These are phyloP conservation scores for Sebastes hubbsi DNA, from an alignment of 2,797 vertebrate species.

Conservation along the genomic window DNA sequence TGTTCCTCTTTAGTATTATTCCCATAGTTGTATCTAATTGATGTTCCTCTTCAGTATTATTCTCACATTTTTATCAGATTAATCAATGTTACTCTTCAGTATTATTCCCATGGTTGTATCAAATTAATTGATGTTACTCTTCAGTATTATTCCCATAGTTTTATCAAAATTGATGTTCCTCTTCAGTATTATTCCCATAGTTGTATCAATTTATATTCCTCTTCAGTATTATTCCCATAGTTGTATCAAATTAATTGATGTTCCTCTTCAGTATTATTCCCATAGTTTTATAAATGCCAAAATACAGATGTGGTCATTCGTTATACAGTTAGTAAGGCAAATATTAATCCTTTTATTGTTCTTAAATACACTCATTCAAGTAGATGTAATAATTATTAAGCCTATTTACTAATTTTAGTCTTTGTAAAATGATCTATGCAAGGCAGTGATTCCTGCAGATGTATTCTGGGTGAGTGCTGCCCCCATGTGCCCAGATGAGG, in stretches of 20 bases:
- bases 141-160: no score
- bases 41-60: fast-evolving
- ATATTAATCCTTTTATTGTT: fast-evolving
- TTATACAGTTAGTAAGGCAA: background rate
- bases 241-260: no score
- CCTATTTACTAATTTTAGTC: background rate
- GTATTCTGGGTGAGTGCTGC: background rate
- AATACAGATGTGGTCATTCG: background rate
- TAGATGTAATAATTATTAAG: background rate
- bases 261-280: background rate
- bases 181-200: no score
- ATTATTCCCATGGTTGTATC: fast-evolving
- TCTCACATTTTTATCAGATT: fast-evolving
- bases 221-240: no score
- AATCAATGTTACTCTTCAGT: fast-evolving
- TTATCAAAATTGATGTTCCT: fast-evolving
- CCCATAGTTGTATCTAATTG: fast-evolving
- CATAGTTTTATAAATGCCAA: background rate
- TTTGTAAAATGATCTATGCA: background rate
- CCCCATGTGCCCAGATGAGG: conserved; percentile 28
- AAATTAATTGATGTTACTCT: no score
- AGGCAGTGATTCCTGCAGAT: background rate
- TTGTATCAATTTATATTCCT: no score
- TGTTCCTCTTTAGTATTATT: no score
- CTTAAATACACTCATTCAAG: background rate